Evolutionary conservation across 2,888 invertebrate species (phyloP).

Genomic region (Ceraclea dissimilis): DNA sequence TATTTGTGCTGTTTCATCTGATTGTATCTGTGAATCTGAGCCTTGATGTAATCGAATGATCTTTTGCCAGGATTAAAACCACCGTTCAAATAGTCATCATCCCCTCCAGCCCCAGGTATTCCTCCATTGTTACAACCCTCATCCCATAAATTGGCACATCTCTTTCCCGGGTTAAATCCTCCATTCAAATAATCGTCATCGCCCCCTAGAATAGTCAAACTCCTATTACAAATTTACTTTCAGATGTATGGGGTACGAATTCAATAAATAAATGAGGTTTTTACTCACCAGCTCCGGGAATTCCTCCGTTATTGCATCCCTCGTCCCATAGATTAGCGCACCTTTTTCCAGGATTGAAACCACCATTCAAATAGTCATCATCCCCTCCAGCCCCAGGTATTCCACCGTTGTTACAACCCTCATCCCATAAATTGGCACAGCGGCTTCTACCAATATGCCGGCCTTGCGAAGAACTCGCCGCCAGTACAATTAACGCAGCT

Average conservation of each 20-base stretch:
- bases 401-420: conserved; percentile 42
- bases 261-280: no score
- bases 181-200: conserved; percentile 28
- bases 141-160: conserved; percentile 30
- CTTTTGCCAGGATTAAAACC: conserved; percentile 29
- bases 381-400: conserved; percentile 28
- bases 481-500: no score
- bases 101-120: conserved; percentile 23
- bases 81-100: conserved; percentile 27
- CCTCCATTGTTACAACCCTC: conserved; percentile 44
- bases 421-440: conserved; percentile 47
- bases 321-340: conserved; percentile 49
- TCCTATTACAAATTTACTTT: no score
- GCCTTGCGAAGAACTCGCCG: no score
- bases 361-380: conserved; percentile 38
- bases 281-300: conserved; percentile 17
- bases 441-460: conserved; percentile 23
- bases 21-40: conserved; percentile 2
- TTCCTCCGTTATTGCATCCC: conserved; percentile 40
- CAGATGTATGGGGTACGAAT: no score
- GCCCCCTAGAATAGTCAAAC: conserved; percentile 22
- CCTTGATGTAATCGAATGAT: background rate
- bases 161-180: conserved; percentile 29
- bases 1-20: background rate
- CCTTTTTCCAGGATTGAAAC: conserved; percentile 42